Percentiles rank a stretch among this genome's conserved stretches.
Evolutionary conservation across 2,797 vertebrate genomes (phyloP).

Genomic region (Esox lucius): DNA sequence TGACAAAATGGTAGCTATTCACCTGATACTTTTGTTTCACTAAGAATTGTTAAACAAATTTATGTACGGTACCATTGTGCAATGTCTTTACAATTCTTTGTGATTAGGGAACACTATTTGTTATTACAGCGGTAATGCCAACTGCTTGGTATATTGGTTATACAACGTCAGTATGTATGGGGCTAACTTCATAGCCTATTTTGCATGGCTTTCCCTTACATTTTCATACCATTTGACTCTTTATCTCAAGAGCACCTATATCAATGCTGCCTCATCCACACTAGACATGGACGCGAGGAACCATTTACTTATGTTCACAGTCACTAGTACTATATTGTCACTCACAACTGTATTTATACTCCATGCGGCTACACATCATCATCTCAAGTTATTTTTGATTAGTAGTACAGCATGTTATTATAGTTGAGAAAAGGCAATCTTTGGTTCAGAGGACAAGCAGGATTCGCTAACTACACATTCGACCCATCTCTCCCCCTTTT

Average conservation of each 20-base stretch:
- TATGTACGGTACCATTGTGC: neutral
- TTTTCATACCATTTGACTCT: conserved; percentile 72
- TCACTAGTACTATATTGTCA: neutral
- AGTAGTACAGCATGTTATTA: neutral
- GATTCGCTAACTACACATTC: neutral
- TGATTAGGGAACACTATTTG: neutral
- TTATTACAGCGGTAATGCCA: neutral
- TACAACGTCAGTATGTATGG: neutral
- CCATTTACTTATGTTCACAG: neutral
- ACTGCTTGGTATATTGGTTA: neutral
- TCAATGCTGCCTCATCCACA: neutral
- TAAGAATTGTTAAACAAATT: neutral
- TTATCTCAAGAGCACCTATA: conserved; percentile 8
- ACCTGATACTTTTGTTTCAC: neutral
- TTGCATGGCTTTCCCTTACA: conserved; percentile 64
- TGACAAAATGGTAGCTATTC: neutral
- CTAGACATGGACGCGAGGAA: neutral
- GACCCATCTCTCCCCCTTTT: too few relatives aligned
- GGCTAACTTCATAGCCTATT: conserved; percentile 21
- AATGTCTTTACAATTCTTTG: neutral
- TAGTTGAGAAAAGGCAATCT: neutral
- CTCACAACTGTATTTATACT: neutral
- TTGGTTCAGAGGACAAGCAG: neutral
- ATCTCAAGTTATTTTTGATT: too few relatives aligned
- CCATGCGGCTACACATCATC: neutral